Conservation (phyloP, 2,888 invertebrate genomes). For the Pammene fasciana region DNA sequence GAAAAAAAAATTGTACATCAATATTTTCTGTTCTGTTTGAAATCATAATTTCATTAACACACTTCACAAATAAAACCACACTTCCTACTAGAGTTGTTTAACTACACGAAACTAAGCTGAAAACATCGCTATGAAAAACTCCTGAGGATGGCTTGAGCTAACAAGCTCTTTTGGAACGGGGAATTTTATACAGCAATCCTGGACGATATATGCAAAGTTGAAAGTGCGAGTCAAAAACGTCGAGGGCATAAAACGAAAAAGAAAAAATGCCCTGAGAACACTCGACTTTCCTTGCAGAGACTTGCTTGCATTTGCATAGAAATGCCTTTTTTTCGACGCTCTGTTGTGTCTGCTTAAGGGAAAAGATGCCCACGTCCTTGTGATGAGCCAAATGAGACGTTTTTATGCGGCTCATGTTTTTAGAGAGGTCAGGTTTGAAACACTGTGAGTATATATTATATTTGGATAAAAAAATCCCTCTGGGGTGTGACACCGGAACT, state of each 20-base stretch:
- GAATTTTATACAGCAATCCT: slow-evolving; percentile 53
- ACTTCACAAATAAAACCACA: slow-evolving; percentile 17
- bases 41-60: neutral
- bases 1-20: no score
- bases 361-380: slow-evolving; percentile 46
- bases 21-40: no score
- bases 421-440: slow-evolving; percentile 25
- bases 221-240: slow-evolving; percentile 60
- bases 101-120: slow-evolving; percentile 23
- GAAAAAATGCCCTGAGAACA: slow-evolving; percentile 56
- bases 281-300: slow-evolving; percentile 53
- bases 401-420: slow-evolving; percentile 33
- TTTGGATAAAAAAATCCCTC: neutral
- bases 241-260: slow-evolving; percentile 59
- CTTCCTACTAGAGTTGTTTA: slow-evolving; percentile 13
- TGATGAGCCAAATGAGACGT: slow-evolving; percentile 42
- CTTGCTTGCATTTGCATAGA: slow-evolving; percentile 54
- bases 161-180: slow-evolving; percentile 53
- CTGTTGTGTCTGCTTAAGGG: slow-evolving; percentile 50
- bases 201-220: slow-evolving; percentile 56
- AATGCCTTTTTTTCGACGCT: slow-evolving; percentile 51
- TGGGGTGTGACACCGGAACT: no score
- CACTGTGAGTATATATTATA: neutral
- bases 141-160: slow-evolving; percentile 46
- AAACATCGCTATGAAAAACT: slow-evolving; percentile 43